Evolutionary conservation across 1,140 invertebrate genomes (phyloP), one percentile per base, ranked within the genome.

Genomic region (Nasonia vitripennis): DNA sequence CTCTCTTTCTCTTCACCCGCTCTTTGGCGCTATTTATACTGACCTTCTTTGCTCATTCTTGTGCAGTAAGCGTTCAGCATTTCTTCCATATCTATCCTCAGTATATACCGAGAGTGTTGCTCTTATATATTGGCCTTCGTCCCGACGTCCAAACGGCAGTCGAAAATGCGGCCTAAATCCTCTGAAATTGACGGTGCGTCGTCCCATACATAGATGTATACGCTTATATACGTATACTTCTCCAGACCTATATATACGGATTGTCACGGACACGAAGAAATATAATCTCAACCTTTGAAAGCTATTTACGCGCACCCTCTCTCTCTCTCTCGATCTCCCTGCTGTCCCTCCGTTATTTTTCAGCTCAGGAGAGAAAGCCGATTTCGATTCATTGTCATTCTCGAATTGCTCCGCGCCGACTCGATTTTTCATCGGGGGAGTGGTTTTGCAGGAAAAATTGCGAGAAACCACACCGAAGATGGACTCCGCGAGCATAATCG

Each of bases 131-230:
- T n/a, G 20, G 45, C 20, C 17, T 45, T 31, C 20, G 6, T 10
- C 9, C 2, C n/a, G 45, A 23, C 11, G 75, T 41, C 73, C 12
- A 10, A 45, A 31, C 75, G 75, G 10, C 23, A 78, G 75, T 45
- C 75, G 41, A 78, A 78, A 78, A 78, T 51, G 27, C 27, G 41
- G 45, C 17, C 75, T 78, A 78, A 78, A 78, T 78, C 75, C n/a
- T 78, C 45, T 27, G 41, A 51, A 78, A 78, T 78, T 78, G 75
- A 78, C 75, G 75, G 10, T 10, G 20, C 17, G 20, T 78, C 23
- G 45, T 51, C 45, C n/a, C 45, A 55, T 51, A 55, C 75, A 27
- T 78, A 51, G 7, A 12, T 78, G 45, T 78, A 78, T 78, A 78
- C 10, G 20, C 45, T 27, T 51, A 51, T 51, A 51, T 51, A 51